Base-by-base conservation (phyloP, 1,140 invertebrate genomes). In the Hycleus phaleratus region DNA sequence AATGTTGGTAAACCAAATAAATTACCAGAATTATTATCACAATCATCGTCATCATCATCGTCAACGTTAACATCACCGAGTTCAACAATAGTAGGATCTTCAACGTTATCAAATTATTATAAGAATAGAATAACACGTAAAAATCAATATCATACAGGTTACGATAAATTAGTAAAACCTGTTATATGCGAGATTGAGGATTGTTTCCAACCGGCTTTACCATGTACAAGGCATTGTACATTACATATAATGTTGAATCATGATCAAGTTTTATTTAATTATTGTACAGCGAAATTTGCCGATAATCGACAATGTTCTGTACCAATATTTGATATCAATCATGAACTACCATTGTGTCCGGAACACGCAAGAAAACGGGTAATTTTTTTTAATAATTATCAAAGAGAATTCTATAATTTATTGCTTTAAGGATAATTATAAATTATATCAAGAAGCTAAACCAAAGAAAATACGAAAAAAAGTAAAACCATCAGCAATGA, bases 241-340 rank as follows among this genome's bases (percentile, higher is more conserved):
- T 77, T 83, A 53, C 93, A 96, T 75, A 91, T 95, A 56, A 90
- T 92, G 76, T 80, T 86, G 61, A 93, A 93, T 71, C 81, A 84
- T 26, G 90, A 93, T 63, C 93, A 96, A 74, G 81, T 90, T 61
- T 76, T 95, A 45, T 95, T 93, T 75, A 85, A 87, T 59, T 86
- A 90, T 66, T 96, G 93, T 75, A 92, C 91, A 53, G 91, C 91
- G 49, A 92, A 86, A 76, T 90, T 89, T 71, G 83, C 82, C 40
- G 90, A 93, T 73, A 92, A 93, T 60, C 87, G 87, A 24, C 88
- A 92, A 71, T 96, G 93, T 75, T 87, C 87, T 62, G 79, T 88
- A 56, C 91, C 93, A 50, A 88, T 94, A 18, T 85, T 94, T 68
- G 90, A 94, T 76, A 82, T 93, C 54, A 81, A 82, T 18, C 87